Conservation (phyloP, 2,888 invertebrate genomes). For the Dorcus hopei region DNA sequence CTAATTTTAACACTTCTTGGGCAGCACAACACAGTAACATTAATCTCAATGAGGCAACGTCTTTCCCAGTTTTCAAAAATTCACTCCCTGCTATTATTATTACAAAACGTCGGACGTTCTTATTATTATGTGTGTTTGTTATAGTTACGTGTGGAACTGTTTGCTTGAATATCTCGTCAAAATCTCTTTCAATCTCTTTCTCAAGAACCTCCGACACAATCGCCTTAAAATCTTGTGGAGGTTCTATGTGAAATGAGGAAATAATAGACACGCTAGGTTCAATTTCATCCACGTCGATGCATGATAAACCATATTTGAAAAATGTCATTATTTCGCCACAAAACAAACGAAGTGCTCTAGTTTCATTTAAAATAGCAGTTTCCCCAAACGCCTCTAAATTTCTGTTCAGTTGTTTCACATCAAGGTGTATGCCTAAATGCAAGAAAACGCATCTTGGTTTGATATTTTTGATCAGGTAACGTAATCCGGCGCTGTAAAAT, state of each 20-base stretch:
- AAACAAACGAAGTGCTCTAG: not conserved
- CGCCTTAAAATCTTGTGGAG: no score
- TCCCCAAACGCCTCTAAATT: not conserved
- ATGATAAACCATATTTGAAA: constrained; percentile 9
- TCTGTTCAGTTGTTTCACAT: not conserved
- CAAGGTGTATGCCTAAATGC: constrained; percentile 4
- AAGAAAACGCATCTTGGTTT: constrained; percentile 14
- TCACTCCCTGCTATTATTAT: constrained; percentile 3
- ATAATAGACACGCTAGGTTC: constrained; percentile 7
- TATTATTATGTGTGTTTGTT: not conserved
- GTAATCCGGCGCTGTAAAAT: not conserved
- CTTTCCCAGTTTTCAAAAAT: constrained; percentile 1
- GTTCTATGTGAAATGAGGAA: constrained; percentile 4
- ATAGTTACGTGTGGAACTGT: no score
- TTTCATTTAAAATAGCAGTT: no score
- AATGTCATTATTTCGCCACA: constrained; percentile 5
- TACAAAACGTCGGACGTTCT: constrained; percentile 3
- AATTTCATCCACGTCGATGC: constrained; percentile 8
- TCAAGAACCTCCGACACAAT: no score
- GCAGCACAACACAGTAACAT: constrained; percentile 13
- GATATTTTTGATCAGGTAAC: not conserved
- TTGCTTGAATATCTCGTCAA: no score
- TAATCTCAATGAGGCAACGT: constrained; percentile 2
- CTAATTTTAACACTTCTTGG: constrained; percentile 5
- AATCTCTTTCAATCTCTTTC: no score